phyloP scores from a whole-genome alignment of 2,113 vertebrate species.

The Malaclemys terrapin region DNA sequence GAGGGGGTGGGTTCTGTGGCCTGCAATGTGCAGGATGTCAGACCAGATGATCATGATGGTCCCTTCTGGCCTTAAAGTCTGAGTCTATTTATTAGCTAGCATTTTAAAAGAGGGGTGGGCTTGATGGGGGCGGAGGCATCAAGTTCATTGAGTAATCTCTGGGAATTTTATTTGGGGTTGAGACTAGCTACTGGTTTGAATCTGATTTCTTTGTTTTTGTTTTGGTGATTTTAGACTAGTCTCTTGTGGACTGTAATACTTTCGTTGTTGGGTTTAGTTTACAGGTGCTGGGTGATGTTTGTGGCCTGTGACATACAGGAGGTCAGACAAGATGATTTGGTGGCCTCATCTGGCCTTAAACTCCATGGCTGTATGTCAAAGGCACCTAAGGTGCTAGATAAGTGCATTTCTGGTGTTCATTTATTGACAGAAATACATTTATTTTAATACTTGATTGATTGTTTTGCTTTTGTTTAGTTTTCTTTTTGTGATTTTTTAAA shows the following conservation, averaged over 20 bases:
- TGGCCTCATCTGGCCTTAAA: not conserved
- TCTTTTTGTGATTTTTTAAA: not conserved
- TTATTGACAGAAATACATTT: rapidly evolving
- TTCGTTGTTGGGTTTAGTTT: not conserved
- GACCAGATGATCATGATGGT: not conserved
- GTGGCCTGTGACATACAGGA: not conserved
- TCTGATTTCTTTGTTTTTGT: rapidly evolving
- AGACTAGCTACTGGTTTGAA: too few species aligned
- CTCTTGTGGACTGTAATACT: not conserved
- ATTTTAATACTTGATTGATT: not conserved
- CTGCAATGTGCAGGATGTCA: not conserved
- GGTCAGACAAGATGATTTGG: not conserved
- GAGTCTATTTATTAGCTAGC: not conserved
- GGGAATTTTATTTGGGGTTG: rapidly evolving
- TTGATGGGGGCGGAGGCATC: not conserved
- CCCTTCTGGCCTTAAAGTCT: not conserved
- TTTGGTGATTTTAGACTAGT: not conserved
- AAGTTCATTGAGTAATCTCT: rapidly evolving
- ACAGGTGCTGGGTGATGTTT: not conserved
- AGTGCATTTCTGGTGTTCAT: rapidly evolving
- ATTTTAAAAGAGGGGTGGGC: not conserved
- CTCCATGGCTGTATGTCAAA: not conserved
- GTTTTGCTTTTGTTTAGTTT: not conserved
- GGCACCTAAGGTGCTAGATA: not conserved
- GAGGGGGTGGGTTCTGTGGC: not conserved